Base-by-base conservation (phyloP, 2,797 vertebrate species). In the Rhinichthys osculus region DNA sequence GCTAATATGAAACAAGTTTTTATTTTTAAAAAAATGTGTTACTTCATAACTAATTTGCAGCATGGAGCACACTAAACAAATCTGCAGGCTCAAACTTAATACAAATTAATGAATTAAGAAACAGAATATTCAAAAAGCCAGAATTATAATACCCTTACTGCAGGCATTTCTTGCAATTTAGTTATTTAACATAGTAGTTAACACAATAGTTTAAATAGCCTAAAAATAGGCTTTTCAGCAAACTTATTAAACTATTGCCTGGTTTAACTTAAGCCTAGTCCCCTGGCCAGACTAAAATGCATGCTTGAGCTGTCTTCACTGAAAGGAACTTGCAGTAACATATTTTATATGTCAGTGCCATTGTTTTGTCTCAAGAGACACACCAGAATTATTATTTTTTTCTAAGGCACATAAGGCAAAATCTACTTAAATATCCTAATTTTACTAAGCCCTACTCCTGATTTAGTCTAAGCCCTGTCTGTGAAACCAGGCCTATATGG, bases 381-480 rank as follows among this genome's bases (percentile, higher is more conserved):
- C 57, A n/a, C 10, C 57, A 10, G 23, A 23, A 23, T 0, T n/a
- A 0, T n/a, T 1, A 0, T 59, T 21, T 54, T 54, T 6, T 23
- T 57, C 54, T 23, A 57, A 57, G 54, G 8, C 7, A 23, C 54
- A 23, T 57, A n/a, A n/a, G n/a, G n/a, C n/a, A n/a, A n/a, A n/a
- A n/a, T n/a, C n/a, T 62, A 27, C 4, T 62, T 27, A 27, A 27
- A 62, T 27, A 11, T 27, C n/a, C 59, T 27, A 27, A 62, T 62
- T 27, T 13, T 27, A 27, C 59, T 27, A 11, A n/a, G 0, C 4
- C 11, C 4, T 27, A 5, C 8, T 62, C 59, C 4, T 27, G 57
- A 11, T 1, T 62, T 11, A 5, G n/a, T 27, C 10, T 13, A 62
- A 27, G 3, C 11, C 59, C 4, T 62, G n/a, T 27, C n/a, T 62